Conservation (phyloP, 2,888 invertebrate genomes). For the Hirtodrosophila confusa region DNA sequence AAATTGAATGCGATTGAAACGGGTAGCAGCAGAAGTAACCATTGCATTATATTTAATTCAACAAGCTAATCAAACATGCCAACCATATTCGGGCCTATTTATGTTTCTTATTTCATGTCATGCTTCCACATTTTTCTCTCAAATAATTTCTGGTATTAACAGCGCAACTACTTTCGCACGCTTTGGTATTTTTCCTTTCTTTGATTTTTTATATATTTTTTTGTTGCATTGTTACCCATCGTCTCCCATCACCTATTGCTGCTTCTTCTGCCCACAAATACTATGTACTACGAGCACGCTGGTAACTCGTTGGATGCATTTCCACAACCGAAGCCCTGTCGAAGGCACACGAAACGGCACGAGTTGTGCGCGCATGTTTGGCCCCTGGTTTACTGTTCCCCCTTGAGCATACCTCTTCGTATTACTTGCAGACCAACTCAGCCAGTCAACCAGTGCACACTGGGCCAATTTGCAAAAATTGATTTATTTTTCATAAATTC, state of each 20-base stretch:
- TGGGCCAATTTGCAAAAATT: too few relatives aligned
- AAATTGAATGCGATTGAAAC: conserved; percentile 68
- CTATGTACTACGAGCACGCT: conserved; percentile 67
- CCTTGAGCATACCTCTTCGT: conserved; percentile 1
- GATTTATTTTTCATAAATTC: too few relatives aligned
- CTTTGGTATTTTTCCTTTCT: conserved; percentile 58
- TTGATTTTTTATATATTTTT: conserved; percentile 9
- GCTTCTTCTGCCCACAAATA: conserved; percentile 65
- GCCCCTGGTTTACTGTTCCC: conserved; percentile 25
- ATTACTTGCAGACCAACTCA: conserved; percentile 19
- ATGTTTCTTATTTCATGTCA: conserved; percentile 37
- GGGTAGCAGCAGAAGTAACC: conserved; percentile 3
- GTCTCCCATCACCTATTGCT: conserved; percentile 54
- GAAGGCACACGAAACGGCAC: conserved; percentile 57
- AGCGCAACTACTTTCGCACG: conserved; percentile 65
- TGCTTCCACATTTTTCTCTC: conserved; percentile 38
- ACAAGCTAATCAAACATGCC: conserved; percentile 29
- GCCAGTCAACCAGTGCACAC: conserved; percentile 56
- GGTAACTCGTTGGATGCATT: conserved; percentile 65
- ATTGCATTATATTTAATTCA: conserved; percentile 30
- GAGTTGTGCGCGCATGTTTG: conserved; percentile 72
- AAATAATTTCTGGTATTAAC: conserved; percentile 51
- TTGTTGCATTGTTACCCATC: conserved; percentile 42
- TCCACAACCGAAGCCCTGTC: conserved; percentile 51
- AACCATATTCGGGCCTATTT: conserved; percentile 15